phyloP scores from a whole-genome alignment of 2,888 invertebrate genomes.

The Neocrepidodera transversa region DNA sequence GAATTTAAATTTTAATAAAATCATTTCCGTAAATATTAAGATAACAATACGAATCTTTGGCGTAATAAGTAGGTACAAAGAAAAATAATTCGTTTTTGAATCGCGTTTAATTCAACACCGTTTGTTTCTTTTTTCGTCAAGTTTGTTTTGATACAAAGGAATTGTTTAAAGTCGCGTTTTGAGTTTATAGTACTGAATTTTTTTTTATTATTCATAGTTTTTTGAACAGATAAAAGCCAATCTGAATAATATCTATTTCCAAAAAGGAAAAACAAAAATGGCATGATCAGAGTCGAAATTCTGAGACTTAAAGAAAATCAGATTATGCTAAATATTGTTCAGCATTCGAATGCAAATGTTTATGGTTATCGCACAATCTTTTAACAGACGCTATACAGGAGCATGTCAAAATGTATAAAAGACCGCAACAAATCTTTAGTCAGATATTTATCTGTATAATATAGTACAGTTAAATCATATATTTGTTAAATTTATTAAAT shows the following conservation, averaged over 20 bases:
- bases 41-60: constrained; percentile 8
- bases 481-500: no score
- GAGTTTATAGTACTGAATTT: no score
- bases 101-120: no score
- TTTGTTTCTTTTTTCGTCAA: no score
- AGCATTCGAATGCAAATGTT: constrained; percentile 21
- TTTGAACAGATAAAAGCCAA: no score
- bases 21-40: constrained; percentile 21
- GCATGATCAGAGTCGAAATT: no score
- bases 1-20: constrained; percentile 20
- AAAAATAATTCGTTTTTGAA: neutral
- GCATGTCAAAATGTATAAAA: constrained; percentile 17
- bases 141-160: neutral
- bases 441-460: neutral
- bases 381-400: constrained; percentile 16
- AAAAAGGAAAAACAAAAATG: no score
- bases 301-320: neutral
- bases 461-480: constrained; percentile 10
- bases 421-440: neutral
- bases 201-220: no score
- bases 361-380: constrained; percentile 18
- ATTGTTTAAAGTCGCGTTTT: neutral
- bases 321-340: constrained; percentile 4
- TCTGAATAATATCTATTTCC: no score
- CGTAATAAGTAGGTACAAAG: constrained; percentile 5